phyloP scores from a whole-genome alignment of 2,113 vertebrate species.

The Xyrauchen texanus region DNA sequence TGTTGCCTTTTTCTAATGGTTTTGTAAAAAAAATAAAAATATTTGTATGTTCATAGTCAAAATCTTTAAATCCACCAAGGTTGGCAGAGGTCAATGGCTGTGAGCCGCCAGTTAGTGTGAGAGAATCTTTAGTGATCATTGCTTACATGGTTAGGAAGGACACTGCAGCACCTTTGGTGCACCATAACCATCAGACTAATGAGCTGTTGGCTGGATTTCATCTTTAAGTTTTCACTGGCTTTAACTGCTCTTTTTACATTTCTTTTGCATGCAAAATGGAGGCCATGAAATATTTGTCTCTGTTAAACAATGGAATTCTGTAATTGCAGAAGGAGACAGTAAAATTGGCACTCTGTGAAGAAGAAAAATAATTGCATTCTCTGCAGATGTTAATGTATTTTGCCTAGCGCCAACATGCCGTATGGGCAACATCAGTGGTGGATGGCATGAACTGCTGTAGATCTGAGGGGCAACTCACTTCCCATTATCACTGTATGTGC shows the following conservation, averaged over 20 bases:
- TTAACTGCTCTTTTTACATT: conserved; percentile 30
- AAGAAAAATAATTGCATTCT: background rate
- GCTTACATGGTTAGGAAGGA: conserved; percentile 37
- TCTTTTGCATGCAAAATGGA: conserved; percentile 16
- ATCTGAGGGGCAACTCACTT: conserved; percentile 10
- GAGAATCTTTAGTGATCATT: conserved; percentile 41
- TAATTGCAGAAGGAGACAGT: background rate
- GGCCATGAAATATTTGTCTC: conserved; percentile 17
- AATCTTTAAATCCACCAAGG: conserved; percentile 14
- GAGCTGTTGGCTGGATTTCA: conserved; percentile 18
- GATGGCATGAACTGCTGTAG: conserved; percentile 5
- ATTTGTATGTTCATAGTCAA: conserved; percentile 16
- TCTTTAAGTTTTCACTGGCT: conserved; percentile 26
- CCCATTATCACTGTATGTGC: conserved; percentile 19
- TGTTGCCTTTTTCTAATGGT: background rate
- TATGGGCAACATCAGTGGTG: background rate
- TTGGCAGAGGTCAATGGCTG: conserved; percentile 40
- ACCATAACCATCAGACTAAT: conserved; percentile 25
- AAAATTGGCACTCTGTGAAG: conserved; percentile 5
- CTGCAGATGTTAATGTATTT: conserved; percentile 4
- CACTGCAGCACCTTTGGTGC: conserved; percentile 20
- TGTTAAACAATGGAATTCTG: conserved; percentile 5
- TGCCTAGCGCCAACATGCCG: background rate
- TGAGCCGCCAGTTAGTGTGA: conserved; percentile 19
- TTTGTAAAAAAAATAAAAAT: conserved; percentile 22